Base-by-base conservation (phyloP, 2,888 invertebrate species). In the Dioctria linearis region DNA sequence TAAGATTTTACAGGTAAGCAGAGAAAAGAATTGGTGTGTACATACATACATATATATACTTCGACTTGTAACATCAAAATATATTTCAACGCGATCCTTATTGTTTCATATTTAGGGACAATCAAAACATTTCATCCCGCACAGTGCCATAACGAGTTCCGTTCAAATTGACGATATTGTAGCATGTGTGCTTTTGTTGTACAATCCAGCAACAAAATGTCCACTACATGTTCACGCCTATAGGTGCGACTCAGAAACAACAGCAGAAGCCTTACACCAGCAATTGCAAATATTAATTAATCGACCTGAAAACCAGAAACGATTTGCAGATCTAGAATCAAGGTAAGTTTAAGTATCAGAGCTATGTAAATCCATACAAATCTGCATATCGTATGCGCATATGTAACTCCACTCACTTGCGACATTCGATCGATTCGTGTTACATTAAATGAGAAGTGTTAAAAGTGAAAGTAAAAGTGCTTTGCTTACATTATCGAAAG, bases 191-290 rank as follows among this genome's bases (percentile, higher is more conserved):
- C 92, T 98, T 83, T 91, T 98, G 67, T 92, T 98, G 1, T 97
- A 96, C 88, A 98, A 98, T 90, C 98, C 98, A 0, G 94, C 96
- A 80, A 98, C 98, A 6, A 95, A 96, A 84, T 96, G 97, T 87
- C 98, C 98, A 0, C 94, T 98, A 42, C 98, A 98, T 87, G 97
- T 98, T 3, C 98, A 99, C 88, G 98, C 97, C 78, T 98, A 93
- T 87, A 93, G 98, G 90, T 98, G 96, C 88, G 98, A 98, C 88
- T 96, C 96, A 8, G 94, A 96, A 83, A 95, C 96, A 87, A 98
- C 98, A 37, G 98, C 98, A 0, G 93, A 95, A 82, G 92, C 96
- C 86, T 91, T 99, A 81, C 94, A 94, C 87, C 92, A 94, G 9
- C 97, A 97, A 86, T 90, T 98, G 81, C 95, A 95, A 89, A 92